A percentile compares a stretch with the other conserved stretches of the same genome.
These are phyloP conservation scores for Arvicanthis niloticus DNA, from an alignment of 2,113 vertebrate species.

Conservation along the genomic window DNA sequence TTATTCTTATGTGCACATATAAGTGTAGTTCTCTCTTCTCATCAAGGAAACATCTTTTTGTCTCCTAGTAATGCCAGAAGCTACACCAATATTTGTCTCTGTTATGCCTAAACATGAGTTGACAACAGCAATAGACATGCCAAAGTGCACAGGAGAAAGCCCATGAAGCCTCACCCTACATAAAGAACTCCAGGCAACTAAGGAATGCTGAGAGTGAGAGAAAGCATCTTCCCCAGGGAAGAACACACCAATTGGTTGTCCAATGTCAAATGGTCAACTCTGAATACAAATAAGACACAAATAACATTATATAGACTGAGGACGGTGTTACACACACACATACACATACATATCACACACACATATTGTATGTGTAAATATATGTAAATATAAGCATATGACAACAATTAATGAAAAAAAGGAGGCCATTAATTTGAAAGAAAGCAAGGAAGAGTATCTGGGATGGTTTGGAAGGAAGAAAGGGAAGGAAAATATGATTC, in stretches of 20 bases:
- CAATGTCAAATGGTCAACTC: neutral
- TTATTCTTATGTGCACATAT: neutral
- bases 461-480: neutral
- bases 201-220: neutral
- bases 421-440: neutral
- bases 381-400: neutral
- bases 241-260: neutral
- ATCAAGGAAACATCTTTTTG: neutral
- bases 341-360: too few relatives aligned
- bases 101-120: neutral
- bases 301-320: neutral
- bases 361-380: neutral
- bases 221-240: neutral
- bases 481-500: neutral
- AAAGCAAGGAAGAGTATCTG: neutral
- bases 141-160: neutral
- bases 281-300: neutral
- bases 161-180: neutral
- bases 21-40: neutral
- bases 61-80: neutral
- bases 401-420: neutral
- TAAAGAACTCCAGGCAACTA: neutral
- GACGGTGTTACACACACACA: too few relatives aligned
- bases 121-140: neutral
- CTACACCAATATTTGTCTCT: neutral